Base-by-base conservation (phyloP, 1,140 invertebrate species). In the Brachionus sp. region DNA sequence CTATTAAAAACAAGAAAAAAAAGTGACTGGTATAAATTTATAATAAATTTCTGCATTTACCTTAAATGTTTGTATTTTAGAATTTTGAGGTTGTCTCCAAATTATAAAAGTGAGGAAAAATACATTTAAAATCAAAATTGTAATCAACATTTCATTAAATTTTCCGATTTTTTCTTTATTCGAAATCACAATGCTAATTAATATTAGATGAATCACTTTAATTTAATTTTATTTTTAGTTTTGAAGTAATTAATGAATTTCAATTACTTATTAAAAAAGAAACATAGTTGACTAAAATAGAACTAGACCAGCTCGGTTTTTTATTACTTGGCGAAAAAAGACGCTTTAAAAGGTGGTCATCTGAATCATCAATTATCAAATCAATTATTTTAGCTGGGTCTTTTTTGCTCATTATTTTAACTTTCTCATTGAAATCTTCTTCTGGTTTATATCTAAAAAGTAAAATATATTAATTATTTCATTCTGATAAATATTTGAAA, bases 1-100 rank as follows among this genome's bases (percentile, higher is more conserved):
- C 92, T 95, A 23, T n/a, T n/a, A n/a, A n/a, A n/a, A n/a, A n/a
- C 10, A n/a, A 23, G 9, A 29, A 13, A 68, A 25, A 46, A 23
- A 33, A 75, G 39, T 80, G 2, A 13, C 12, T 35, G 16, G 37
- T n/a, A 13, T 23, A 19, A 33, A 5, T 13, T 33, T n/a, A 12
- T n/a, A n/a, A n/a, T n/a, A n/a, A n/a, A 53, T 42, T 44, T 10
- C 23, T 23, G 53, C 2, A 0, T 57, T 84, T 57, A 84, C 64
- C 80, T 86, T 82, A 68, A 84, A 85, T 44, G 84, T 84, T 44
- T 85, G 42, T 42, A 84, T 84, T 2, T 84, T 75, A 35, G 53
- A n/a, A 53, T 84, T 84, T 42, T 70, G 44, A 6, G 85, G 85
- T 80, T 85, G 85, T 33, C 66, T 83, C 12, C 75, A 64, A 5